Evolutionary conservation across 1,140 invertebrate species (phyloP).

Genomic region (Trichonephila inaurata): DNA sequence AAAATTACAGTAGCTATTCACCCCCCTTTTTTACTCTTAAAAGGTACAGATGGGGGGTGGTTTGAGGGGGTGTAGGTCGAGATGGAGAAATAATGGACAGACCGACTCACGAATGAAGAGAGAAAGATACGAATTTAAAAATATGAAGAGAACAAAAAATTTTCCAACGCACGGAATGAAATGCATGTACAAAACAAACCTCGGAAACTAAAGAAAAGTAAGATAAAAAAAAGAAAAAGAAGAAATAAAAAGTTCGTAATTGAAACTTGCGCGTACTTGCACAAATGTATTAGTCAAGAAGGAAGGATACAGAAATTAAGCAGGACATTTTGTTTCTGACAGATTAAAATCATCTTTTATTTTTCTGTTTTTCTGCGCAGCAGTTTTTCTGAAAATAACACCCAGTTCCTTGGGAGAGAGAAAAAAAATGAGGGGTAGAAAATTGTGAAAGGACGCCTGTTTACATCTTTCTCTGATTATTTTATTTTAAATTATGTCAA

Average conservation of each 20-base stretch:
- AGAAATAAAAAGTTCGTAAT: slow-evolving; percentile 65
- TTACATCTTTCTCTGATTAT: slow-evolving; percentile 27
- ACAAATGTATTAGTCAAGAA: slow-evolving; percentile 73
- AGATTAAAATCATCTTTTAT: slow-evolving; percentile 76
- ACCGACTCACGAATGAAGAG: slow-evolving; percentile 52
- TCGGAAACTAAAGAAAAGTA: slow-evolving; percentile 42
- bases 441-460: slow-evolving; percentile 17
- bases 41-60: slow-evolving; percentile 55
- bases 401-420: not conserved
- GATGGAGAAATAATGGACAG: slow-evolving; percentile 74
- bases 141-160: not conserved
- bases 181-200: slow-evolving; percentile 69
- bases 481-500: slow-evolving; percentile 10
- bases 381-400: not conserved
- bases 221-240: not conserved
- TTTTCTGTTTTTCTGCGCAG: not conserved
- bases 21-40: slow-evolving; percentile 20
- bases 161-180: slow-evolving; percentile 51
- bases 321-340: slow-evolving; percentile 75
- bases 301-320: slow-evolving; percentile 71
- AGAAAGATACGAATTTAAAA: slow-evolving; percentile 62
- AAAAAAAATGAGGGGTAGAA: not conserved
- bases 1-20: slow-evolving; percentile 68
- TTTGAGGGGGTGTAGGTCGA: slow-evolving; percentile 41
- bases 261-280: slow-evolving; percentile 74